Base-by-base conservation (phyloP, 2,888 invertebrate species). In the Ramazzottius varieornatus region DNA sequence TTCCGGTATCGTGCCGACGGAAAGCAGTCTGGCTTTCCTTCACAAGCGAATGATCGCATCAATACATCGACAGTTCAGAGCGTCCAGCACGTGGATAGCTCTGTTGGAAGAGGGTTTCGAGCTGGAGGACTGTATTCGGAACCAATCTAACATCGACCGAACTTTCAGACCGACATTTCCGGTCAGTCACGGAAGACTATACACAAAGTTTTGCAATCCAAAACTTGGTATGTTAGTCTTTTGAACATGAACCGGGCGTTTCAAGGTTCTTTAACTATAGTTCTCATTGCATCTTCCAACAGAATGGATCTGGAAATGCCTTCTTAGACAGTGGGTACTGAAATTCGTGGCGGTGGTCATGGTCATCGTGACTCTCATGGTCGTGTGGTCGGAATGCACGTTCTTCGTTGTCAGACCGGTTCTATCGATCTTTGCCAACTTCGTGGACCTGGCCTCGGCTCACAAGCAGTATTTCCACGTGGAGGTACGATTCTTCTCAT, bases 371-470 rank as follows among this genome's bases (percentile, higher is more conserved):
- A 93, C 94, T 0, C 78, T 86, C 32, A 83, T 86, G 73, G 91
- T 98, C 34, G 89, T 99, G n/a, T 94, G 96, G 94, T 96, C 94
- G 0, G 98, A 99, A 79, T 84, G 96, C 72, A 92, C 96, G 1
- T 98, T 99, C 79, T 99, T 98, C 79, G 86, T 86, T 73, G 84
- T 86, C 72, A 78, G 81, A 32, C 96, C 96, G 0, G 89, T 92
- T 32, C 80, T 99, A 1, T 96, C 96, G 1, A 82, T 98, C 69
- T 96, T 98, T 77, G 98, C 98, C n/a, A 83, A 86, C 68, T 86
- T 96, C 71, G 84, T 96, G 32, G 84, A 86, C 71, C 79, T 84
- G 46, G 88, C 92, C 20, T 85, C 83, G 72, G 76, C 77, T 20
- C 83, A 83, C 69, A 88, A 91, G 73, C 89, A 92, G 76, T 98